A percentile compares a stretch with the other conserved stretches of the same genome.
Conservation (phyloP, 1,140 invertebrate species). For the Papilio aristodemus region DNA sequence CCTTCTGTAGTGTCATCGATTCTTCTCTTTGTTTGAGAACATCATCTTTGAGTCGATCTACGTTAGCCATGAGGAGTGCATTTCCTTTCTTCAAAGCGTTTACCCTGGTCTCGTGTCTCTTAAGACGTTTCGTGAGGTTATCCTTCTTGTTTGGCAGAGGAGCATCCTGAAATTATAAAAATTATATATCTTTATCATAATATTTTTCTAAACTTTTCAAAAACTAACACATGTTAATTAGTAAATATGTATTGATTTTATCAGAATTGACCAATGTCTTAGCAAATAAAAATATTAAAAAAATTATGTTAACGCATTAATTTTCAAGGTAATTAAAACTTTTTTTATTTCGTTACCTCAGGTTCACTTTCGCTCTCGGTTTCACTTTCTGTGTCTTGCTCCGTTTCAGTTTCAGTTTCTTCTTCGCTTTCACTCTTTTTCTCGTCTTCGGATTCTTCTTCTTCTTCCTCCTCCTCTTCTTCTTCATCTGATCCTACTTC, state of each 20-base stretch:
- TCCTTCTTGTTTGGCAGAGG: slow-evolving; percentile 83
- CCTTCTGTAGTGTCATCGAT: slow-evolving; percentile 87
- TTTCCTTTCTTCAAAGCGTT: slow-evolving; percentile 92
- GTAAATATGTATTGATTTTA: too few species aligned
- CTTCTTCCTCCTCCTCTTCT: slow-evolving; percentile 85
- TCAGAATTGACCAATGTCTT: too few species aligned
- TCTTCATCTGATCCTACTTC: slow-evolving; percentile 88
- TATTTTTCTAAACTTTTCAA: too few species aligned
- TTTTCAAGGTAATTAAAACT: neutral
- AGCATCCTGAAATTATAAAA: slow-evolving; percentile 80
- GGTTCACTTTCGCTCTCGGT: slow-evolving; percentile 85
- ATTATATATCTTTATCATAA: slow-evolving; percentile 7
- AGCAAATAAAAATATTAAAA: too few species aligned
- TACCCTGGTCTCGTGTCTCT: slow-evolving; percentile 88
- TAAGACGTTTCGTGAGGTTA: slow-evolving; percentile 83
- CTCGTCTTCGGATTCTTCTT: slow-evolving; percentile 83
- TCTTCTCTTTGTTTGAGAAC: slow-evolving; percentile 90
- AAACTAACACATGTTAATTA: too few species aligned
- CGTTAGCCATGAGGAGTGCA: slow-evolving; percentile 90
- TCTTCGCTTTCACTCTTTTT: slow-evolving; percentile 83
- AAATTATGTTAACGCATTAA: too few species aligned
- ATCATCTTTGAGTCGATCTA: slow-evolving; percentile 91
- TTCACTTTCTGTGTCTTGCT: slow-evolving; percentile 80
- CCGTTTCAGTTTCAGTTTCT: slow-evolving; percentile 83
- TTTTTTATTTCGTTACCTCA: slow-evolving; percentile 67